Percentiles rank a stretch among this genome's conserved stretches.
Evolutionary conservation across 2,888 invertebrate species (phyloP).

Genomic region (Ormyrus rosae): DNA sequence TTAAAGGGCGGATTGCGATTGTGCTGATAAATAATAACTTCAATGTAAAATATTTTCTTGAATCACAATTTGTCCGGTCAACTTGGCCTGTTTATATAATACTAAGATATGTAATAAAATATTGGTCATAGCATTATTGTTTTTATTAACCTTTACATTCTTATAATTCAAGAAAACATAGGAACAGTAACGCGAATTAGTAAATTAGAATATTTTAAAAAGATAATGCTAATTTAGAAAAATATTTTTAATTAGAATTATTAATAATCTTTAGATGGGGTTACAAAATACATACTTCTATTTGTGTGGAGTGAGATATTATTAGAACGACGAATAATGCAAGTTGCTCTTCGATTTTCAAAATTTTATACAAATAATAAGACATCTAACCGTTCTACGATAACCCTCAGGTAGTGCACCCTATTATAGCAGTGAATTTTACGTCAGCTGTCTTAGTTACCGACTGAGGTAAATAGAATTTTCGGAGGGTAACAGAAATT

Average conservation of each 20-base stretch:
- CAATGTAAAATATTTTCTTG: slow-evolving; percentile 52
- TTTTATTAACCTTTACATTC: too few species aligned
- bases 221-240: neutral
- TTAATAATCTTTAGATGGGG: neutral
- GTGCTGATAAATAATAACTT: slow-evolving; percentile 21
- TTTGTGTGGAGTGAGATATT: neutral
- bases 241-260: neutral
- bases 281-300: neutral
- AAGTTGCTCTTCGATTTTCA: neutral
- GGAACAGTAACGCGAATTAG: too few species aligned
- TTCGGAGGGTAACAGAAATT: too few species aligned
- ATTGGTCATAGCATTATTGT: slow-evolving; percentile 7
- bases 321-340: neutral
- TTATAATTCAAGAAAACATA: too few species aligned
- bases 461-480: too few species aligned
- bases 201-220: neutral
- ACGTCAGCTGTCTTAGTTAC: too few species aligned
- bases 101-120: slow-evolving; percentile 39
- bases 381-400: neutral
- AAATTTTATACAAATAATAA: neutral
- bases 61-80: slow-evolving; percentile 27
- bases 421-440: too few species aligned
- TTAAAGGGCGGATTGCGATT: slow-evolving; percentile 11
- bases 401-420: too few species aligned
- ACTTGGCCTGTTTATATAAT: slow-evolving; percentile 44